Conservation (phyloP, 2,888 invertebrate species). For the Neoascia interrupta region DNA sequence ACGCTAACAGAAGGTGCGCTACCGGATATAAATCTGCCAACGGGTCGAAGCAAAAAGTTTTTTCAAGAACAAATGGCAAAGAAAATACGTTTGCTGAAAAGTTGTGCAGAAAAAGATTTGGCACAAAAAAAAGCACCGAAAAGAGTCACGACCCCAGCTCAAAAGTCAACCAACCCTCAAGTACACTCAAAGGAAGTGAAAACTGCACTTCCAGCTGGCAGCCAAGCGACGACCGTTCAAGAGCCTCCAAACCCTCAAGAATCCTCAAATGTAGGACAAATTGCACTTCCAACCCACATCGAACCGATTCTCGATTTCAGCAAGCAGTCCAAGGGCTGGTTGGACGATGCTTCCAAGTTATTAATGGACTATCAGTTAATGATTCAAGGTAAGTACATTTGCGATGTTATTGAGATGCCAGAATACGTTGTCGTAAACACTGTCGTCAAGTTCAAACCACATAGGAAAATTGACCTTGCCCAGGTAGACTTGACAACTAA, state of each 20-base stretch:
- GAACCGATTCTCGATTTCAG: background rate
- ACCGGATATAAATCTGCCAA: slow-evolving; percentile 26
- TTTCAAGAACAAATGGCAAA: background rate
- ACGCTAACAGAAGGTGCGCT: slow-evolving; percentile 3
- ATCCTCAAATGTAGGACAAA: background rate
- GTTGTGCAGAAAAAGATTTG: no score
- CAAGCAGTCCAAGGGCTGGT: no score
- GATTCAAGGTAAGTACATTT: slow-evolving; percentile 13
- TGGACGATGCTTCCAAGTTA: background rate
- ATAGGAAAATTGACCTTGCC: no score
- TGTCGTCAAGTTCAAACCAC: no score
- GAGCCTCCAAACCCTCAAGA: background rate
- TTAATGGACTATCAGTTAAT: slow-evolving; percentile 28
- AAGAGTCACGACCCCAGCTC: no score
- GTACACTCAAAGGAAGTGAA: no score
- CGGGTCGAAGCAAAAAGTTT: background rate
- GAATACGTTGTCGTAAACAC: background rate
- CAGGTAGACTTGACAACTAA: no score
- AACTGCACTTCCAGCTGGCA: no score
- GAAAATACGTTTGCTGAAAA: no score
- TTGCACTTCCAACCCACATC: background rate
- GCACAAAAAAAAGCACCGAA: no score
- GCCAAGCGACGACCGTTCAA: background rate
- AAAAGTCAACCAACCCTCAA: no score
- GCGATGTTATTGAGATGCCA: slow-evolving; percentile 38